Conservation (phyloP, 1,140 invertebrate genomes). For the Leptopilina clavipes region DNA sequence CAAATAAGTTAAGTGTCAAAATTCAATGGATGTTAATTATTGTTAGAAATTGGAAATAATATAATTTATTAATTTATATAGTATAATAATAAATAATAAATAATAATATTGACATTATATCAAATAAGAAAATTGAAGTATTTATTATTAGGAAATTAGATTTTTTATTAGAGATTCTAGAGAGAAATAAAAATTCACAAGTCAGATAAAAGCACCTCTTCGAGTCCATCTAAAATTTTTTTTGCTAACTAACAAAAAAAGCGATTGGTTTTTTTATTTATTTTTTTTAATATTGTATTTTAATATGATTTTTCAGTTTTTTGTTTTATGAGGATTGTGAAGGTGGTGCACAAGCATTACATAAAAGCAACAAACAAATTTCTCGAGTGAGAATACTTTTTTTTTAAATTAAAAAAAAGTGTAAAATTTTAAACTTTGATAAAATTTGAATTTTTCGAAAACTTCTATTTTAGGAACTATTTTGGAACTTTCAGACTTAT, state of each 20-base stretch:
- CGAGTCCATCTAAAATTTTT: constrained; percentile 11
- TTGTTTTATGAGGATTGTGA: not conserved
- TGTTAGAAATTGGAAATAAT: too few species aligned
- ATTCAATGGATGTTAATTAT: not conserved
- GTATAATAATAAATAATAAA: too few species aligned
- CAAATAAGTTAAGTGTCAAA: not conserved
- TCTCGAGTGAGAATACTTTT: not conserved
- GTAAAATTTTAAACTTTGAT: too few species aligned
- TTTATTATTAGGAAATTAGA: not conserved
- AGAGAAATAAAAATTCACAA: not conserved
- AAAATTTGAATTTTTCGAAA: too few species aligned
- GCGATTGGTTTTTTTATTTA: not conserved
- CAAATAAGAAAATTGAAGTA: too few species aligned
- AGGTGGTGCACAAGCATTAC: not conserved
- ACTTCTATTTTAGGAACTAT: too few species aligned
- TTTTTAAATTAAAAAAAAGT: not conserved
- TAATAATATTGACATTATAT: too few species aligned
- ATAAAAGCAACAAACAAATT: not conserved
- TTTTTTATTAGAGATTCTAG: not conserved
- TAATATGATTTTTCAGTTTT: not conserved
- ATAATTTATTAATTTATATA: too few species aligned
- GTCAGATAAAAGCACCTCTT: constrained; percentile 22
- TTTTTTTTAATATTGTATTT: constrained; percentile 21
- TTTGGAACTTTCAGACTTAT: too few species aligned
- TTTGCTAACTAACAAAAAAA: not conserved